A percentile compares a stretch with the other conserved stretches of the same genome.
Evolutionary conservation across 2,888 invertebrate species (phyloP).

Genomic region (Sycophila texana): DNA sequence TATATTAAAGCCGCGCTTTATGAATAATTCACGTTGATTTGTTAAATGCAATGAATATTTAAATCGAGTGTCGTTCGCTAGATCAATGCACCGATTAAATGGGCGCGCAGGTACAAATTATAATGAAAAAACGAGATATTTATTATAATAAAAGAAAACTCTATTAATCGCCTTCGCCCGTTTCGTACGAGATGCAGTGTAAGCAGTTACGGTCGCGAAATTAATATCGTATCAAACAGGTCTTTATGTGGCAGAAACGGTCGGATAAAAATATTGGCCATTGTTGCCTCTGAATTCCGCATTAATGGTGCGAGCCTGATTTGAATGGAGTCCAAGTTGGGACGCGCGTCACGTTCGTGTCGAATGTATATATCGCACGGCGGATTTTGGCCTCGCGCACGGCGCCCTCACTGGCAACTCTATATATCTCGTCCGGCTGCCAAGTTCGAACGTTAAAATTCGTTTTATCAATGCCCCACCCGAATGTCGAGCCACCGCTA

Average conservation of each 20-base stretch:
- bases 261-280: slow-evolving; percentile 29
- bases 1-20: no score
- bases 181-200: no score
- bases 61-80: no score
- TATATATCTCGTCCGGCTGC: slow-evolving; percentile 20
- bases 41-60: no score
- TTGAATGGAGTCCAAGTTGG: slow-evolving; percentile 37
- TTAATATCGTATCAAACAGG: slow-evolving; percentile 24
- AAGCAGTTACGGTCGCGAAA: not conserved
- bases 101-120: no score
- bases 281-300: slow-evolving; percentile 28
- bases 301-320: not conserved
- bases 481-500: slow-evolving; percentile 26
- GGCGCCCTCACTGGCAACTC: slow-evolving; percentile 20
- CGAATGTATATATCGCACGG: not conserved
- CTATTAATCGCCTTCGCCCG: no score
- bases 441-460: slow-evolving; percentile 43
- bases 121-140: no score
- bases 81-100: not conserved
- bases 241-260: not conserved
- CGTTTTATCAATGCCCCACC: slow-evolving; percentile 48
- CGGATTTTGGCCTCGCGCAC: slow-evolving; percentile 13
- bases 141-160: no score
- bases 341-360: slow-evolving; percentile 18
- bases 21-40: no score